Base-by-base conservation (phyloP, 2,888 invertebrate genomes). In the Serripes groenlandicus region DNA sequence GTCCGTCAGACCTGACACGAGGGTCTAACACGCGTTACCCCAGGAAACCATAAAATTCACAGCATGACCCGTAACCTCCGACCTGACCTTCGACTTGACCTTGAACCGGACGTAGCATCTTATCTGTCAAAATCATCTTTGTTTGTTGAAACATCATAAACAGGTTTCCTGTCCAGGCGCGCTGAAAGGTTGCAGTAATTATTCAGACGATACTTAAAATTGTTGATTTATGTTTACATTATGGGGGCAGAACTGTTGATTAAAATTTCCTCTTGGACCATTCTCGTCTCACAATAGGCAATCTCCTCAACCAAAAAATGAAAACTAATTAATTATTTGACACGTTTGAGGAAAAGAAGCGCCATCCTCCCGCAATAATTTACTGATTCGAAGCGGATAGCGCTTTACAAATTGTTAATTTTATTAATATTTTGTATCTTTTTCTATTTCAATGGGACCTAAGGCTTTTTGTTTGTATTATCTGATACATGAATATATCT, bases 61-160 rank as follows among this genome's bases (percentile, higher is more conserved):
- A 34, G 62, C 62, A 62, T 62, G 62, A 62, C 62, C 62, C 62
- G 32, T 32, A 21, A 62, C 34, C 62, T 62, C n/a, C 34, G 62
- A 34, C 62, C 7, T 34, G 62, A 62, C 62, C 62, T 30, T 32
- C n/a, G n/a, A n/a, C n/a, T n/a, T n/a, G n/a, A n/a, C n/a, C n/a
- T n/a, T n/a, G n/a, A 34, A 62, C 62, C 62, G 62, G 62, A 62
- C 32, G 62, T 35, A 34, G 34, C 62, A 62, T 62, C 34, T 62
- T 62, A 62, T 62, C 34, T 34, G 62, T 62, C 62, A 21, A 62
- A 60, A 62, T 62, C 32, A 62, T 62, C 62, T 62, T n/a, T 21
- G 5, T 62, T 62, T 62, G 32, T 62, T 62, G 62, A 62, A 62
- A 62, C 21, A 62, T 62, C 62, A 62, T 62, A 62, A 62, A 62